Evolutionary conservation across 2,113 vertebrate genomes (phyloP).

Genomic region (Condylura cristata): DNA sequence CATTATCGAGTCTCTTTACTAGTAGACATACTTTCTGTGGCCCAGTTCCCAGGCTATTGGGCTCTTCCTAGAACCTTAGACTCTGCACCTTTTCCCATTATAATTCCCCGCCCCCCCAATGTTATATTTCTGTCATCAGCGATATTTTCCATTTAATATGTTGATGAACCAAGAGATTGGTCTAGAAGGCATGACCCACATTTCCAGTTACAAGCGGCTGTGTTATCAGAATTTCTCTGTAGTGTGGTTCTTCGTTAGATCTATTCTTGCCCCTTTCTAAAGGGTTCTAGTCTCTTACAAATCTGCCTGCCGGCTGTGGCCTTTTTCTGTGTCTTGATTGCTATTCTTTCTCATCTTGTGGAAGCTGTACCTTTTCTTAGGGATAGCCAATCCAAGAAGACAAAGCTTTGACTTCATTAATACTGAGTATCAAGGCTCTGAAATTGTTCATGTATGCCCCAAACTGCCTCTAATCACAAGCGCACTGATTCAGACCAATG

Average conservation of each 20-base stretch:
- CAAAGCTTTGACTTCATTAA: neutral
- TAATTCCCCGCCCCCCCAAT: neutral
- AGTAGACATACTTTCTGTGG: neutral
- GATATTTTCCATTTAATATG: neutral
- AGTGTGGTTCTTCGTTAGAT: accelerated
- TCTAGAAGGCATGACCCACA: neutral
- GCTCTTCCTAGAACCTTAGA: neutral
- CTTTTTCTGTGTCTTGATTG: neutral
- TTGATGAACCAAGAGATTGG: neutral
- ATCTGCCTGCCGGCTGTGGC: neutral
- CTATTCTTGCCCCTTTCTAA: neutral
- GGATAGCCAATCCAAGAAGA: neutral
- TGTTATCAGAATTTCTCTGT: neutral
- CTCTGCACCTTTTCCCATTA: neutral
- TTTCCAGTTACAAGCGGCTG: neutral
- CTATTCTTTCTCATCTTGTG: neutral
- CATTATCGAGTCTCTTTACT: conserved; percentile 21
- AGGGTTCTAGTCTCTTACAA: accelerated
- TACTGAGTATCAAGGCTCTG: conserved; percentile 54
- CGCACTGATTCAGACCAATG: neutral
- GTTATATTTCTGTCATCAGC: neutral
- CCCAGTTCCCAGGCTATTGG: conserved; percentile 14
- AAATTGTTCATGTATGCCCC: neutral
- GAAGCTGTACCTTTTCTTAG: conserved; percentile 24
- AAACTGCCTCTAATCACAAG: neutral